Percentiles rank a stretch among this genome's conserved stretches.
Conservation (phyloP, 2,797 vertebrate species). For the Smutsia gigantea region DNA sequence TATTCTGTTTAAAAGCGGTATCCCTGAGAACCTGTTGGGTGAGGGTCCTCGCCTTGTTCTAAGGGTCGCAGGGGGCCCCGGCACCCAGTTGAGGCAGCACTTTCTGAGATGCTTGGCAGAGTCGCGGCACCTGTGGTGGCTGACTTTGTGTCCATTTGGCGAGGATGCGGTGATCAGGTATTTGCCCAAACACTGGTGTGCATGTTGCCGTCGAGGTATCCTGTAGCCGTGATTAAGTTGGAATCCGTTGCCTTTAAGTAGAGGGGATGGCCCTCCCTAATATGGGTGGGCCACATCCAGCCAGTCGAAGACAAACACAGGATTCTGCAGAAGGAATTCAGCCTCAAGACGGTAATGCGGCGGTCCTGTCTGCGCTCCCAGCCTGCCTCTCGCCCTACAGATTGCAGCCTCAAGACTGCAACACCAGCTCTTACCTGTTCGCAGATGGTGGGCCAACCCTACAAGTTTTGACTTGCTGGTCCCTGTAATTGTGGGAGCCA, state of each 20-base stretch:
- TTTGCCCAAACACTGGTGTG: not conserved
- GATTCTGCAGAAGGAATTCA: not conserved
- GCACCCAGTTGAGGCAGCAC: rapidly evolving
- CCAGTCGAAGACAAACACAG: not conserved
- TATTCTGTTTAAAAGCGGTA: not conserved
- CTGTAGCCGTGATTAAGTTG: rapidly evolving
- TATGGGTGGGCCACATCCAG: not conserved
- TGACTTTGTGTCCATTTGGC: rapidly evolving
- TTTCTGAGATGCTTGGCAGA: not conserved
- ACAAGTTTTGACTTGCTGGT: not conserved
- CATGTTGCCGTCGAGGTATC: rapidly evolving
- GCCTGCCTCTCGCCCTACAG: not conserved
- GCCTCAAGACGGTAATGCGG: not conserved
- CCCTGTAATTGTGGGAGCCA: rapidly evolving
- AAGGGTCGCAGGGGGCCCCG: rapidly evolving
- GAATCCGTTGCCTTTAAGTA: not conserved
- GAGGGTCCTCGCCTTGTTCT: not conserved
- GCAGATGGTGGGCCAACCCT: too few relatives aligned
- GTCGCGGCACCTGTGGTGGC: rapidly evolving
- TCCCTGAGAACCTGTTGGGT: rapidly evolving
- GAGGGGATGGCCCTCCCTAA: rapidly evolving
- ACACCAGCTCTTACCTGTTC: not conserved
- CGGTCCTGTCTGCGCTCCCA: rapidly evolving
- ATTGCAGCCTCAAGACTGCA: not conserved
- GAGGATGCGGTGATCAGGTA: rapidly evolving